Percentiles rank a stretch among this genome's conserved stretches.
Conservation (phyloP, 2,113 vertebrate species). For the Balaeniceps rex region DNA sequence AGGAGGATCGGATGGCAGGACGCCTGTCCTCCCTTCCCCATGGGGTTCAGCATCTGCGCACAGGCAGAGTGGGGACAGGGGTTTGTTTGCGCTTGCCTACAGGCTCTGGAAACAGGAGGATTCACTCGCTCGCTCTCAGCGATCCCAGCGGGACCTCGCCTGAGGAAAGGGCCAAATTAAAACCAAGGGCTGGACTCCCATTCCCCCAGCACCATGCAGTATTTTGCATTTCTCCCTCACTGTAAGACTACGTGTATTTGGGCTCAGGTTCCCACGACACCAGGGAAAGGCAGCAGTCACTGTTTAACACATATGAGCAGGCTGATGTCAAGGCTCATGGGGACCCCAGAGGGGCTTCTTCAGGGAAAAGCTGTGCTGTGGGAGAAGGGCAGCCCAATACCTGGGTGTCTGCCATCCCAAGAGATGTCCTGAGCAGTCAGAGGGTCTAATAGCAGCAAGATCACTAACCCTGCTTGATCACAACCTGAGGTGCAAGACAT, state of each 20-base stretch:
- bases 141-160: not conserved
- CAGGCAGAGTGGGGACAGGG: rapidly evolving
- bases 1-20: not conserved
- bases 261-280: rapidly evolving
- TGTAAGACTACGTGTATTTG: rapidly evolving
- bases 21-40: not conserved
- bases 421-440: not conserved
- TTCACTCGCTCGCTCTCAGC: not conserved
- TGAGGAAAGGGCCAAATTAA: not conserved
- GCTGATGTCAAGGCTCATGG: not conserved
- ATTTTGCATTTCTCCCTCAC: not conserved
- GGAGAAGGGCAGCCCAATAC: not conserved
- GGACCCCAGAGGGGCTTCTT: too few species aligned
- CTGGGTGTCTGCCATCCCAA: not conserved
- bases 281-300: not conserved
- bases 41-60: rapidly evolving
- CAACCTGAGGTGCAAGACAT: not conserved
- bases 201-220: not conserved
- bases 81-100: not conserved
- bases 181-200: not conserved
- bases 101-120: not conserved
- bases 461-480: not conserved
- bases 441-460: not conserved
- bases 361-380: not conserved
- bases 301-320: rapidly evolving